These are phyloP conservation scores for Halichoeres trimaculatus DNA, from an alignment of 2,113 vertebrate genomes.

Conservation along the genomic window DNA sequence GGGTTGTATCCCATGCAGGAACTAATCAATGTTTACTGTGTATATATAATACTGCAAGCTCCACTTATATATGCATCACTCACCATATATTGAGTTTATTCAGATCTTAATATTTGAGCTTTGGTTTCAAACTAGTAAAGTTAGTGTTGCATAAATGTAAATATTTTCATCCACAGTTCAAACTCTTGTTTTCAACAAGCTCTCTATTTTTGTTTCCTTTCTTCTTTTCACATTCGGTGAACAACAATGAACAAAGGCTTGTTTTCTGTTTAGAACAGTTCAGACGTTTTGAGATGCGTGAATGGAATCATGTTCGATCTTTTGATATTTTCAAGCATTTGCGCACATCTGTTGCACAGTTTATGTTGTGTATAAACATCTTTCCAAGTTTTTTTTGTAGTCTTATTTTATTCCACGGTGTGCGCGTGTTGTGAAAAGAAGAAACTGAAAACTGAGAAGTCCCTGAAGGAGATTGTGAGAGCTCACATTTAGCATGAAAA, in stretches of 20 bases:
- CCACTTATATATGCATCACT: conserved; percentile 18
- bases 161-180: conserved; percentile 10
- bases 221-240: neutral
- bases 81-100: conserved; percentile 15
- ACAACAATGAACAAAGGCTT: neutral
- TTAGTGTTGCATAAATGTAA: conserved; percentile 6
- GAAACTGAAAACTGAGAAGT: neutral
- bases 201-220: neutral
- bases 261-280: neutral
- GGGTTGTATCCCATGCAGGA: conserved; percentile 56
- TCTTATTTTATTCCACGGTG: neutral
- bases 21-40: conserved; percentile 67
- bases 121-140: conserved; percentile 8
- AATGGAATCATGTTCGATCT: neutral
- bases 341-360: neutral
- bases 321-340: neutral
- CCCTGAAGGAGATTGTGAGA: neutral
- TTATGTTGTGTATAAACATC: neutral
- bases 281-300: neutral
- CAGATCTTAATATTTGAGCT: neutral
- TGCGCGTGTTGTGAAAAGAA: neutral
- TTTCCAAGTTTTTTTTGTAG: neutral
- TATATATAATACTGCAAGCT: conserved; percentile 50
- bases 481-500: neutral
- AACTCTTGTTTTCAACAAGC: neutral